Conservation (phyloP, 2,113 vertebrate species). For the Perognathus longimembris region DNA sequence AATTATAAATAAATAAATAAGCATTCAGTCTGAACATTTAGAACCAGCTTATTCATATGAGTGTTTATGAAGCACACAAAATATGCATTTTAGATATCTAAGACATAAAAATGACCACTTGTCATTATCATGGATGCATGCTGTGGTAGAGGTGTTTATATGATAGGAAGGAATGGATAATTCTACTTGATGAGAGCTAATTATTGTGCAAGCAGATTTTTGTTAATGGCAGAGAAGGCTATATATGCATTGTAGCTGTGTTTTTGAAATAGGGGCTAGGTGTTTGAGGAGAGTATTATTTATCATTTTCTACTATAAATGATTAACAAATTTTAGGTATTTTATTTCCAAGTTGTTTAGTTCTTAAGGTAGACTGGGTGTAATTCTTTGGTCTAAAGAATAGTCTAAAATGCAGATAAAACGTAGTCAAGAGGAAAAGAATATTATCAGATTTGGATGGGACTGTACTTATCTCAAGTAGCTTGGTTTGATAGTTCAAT, state of each 20-base stretch:
- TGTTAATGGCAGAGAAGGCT: neutral
- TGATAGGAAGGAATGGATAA: neutral
- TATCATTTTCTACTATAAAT: neutral
- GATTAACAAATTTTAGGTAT: neutral
- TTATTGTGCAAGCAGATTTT: slow-evolving; percentile 6
- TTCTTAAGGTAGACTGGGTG: neutral
- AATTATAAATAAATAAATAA: neutral
- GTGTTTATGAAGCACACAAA: neutral
- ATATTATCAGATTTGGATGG: neutral
- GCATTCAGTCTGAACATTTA: neutral
- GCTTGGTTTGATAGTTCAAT: neutral
- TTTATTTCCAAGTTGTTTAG: slow-evolving; percentile 8
- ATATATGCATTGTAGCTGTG: neutral
- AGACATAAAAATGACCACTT: neutral
- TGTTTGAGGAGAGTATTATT: neutral
- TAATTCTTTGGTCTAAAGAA: neutral
- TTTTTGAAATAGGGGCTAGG: neutral
- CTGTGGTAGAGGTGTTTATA: neutral
- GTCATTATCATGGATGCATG: neutral
- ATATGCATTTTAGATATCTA: neutral
- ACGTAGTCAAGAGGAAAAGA: neutral
- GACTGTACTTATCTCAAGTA: neutral
- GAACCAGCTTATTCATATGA: slow-evolving; percentile 4
- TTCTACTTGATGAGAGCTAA: neutral
- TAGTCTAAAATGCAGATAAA: neutral